phyloP scores from a whole-genome alignment of 2,797 vertebrate species.

The Macroramphosus scolopax region DNA sequence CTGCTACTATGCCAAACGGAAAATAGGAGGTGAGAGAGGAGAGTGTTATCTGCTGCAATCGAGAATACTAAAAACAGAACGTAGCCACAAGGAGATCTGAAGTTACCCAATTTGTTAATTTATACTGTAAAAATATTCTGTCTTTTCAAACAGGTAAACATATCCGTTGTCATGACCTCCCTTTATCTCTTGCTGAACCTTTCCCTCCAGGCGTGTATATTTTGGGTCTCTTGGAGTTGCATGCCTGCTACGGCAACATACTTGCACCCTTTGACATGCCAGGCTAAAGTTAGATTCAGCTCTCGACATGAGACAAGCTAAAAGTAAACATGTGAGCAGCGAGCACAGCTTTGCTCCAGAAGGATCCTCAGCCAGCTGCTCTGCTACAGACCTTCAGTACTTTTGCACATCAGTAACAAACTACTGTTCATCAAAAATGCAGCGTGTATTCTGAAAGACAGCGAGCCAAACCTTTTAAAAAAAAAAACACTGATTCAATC shows the following conservation, averaged over 20 bases:
- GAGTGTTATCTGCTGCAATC: slow-evolving; percentile 41
- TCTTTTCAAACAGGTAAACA: slow-evolving; percentile 4
- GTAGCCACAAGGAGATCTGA: slow-evolving; percentile 8
- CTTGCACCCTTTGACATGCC: slow-evolving; percentile 50
- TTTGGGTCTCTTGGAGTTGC: slow-evolving; percentile 43
- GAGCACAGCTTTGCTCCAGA: slow-evolving; percentile 37
- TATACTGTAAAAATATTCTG: slow-evolving; percentile 12
- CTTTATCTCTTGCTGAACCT: slow-evolving; percentile 18
- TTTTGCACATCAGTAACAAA: too few relatives aligned
- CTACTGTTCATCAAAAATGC: slow-evolving; percentile 20
- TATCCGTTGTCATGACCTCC: slow-evolving; percentile 16
- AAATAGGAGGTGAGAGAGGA: slow-evolving; percentile 47
- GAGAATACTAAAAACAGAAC: slow-evolving; percentile 28
- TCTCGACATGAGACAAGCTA: slow-evolving; percentile 43
- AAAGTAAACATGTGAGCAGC: slow-evolving; percentile 55
- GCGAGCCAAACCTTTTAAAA: slow-evolving; percentile 32
- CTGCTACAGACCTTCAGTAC: slow-evolving; percentile 22
- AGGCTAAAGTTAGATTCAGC: slow-evolving; percentile 64
- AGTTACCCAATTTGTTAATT: slow-evolving; percentile 16
- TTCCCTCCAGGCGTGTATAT: slow-evolving; percentile 44
- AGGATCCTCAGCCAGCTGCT: slow-evolving; percentile 36
- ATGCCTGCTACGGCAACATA: slow-evolving; percentile 55
- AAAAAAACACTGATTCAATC: slow-evolving; percentile 39
- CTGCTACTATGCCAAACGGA: slow-evolving; percentile 62
- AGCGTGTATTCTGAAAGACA: slow-evolving; percentile 24